Conservation (phyloP, 2,113 vertebrate genomes). For the Taxidea taxus region DNA sequence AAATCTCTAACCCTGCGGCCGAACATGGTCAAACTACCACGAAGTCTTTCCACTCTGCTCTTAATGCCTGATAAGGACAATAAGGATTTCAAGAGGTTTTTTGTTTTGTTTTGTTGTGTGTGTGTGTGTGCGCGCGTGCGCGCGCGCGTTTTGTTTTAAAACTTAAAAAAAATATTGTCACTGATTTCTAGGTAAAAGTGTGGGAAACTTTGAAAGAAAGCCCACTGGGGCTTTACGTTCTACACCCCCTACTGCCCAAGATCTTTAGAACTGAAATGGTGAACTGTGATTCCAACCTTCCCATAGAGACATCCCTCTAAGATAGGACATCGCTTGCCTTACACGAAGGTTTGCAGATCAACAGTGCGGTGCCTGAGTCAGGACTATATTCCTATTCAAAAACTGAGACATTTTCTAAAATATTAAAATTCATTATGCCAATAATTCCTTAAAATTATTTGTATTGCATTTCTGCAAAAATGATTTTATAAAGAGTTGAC, state of each 20-base stretch:
- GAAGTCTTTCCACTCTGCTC: not conserved
- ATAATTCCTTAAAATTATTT: not conserved
- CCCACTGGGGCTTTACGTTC: not conserved
- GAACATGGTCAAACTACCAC: not conserved
- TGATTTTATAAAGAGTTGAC: not conserved
- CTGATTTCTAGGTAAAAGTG: not conserved
- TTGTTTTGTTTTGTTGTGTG: not conserved
- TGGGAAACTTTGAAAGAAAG: not conserved
- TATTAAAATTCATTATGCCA: not conserved
- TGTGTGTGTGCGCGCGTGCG: too few relatives aligned
- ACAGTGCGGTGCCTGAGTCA: not conserved
- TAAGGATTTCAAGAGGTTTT: not conserved
- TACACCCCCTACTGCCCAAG: not conserved
- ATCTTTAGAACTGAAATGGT: not conserved
- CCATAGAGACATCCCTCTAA: not conserved
- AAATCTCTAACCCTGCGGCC: not conserved
- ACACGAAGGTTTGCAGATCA: not conserved
- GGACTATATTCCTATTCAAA: not conserved
- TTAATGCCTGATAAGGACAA: not conserved
- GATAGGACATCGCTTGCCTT: not conserved
- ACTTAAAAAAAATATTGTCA: not conserved
- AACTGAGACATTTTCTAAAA: not conserved
- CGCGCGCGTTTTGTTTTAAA: not conserved
- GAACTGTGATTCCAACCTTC: not conserved
- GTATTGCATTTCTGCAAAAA: not conserved